Conservation (phyloP, 2,113 vertebrate species). For the Peromyscus californicus region DNA sequence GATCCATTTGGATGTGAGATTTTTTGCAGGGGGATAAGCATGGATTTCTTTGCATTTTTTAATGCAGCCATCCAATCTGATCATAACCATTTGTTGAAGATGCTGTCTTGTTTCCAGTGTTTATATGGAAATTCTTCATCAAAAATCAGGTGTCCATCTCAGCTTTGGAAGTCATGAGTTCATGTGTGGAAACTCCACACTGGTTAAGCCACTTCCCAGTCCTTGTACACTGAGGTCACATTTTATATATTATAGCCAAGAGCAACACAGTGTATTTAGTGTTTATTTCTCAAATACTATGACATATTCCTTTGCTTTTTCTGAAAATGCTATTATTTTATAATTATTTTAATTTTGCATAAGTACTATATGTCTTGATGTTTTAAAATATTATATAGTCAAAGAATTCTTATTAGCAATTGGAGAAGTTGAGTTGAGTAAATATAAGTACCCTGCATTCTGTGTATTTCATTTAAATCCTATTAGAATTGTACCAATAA, state of each 20-base stretch:
- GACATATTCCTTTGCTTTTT: conserved; percentile 36
- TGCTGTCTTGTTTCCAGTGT: too few relatives aligned
- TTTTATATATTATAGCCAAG: conserved; percentile 55
- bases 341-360: background rate
- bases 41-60: too few relatives aligned
- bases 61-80: too few relatives aligned
- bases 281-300: conserved; percentile 64
- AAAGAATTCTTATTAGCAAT: conserved; percentile 8
- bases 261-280: background rate
- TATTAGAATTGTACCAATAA: conserved; percentile 59
- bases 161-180: conserved; percentile 75
- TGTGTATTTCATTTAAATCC: conserved; percentile 50
- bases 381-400: background rate
- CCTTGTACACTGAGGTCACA: conserved; percentile 4
- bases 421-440: background rate
- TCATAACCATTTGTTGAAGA: too few relatives aligned
- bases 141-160: background rate
- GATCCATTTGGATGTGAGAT: too few relatives aligned
- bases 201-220: background rate
- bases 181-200: background rate
- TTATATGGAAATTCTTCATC: too few relatives aligned
- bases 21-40: too few relatives aligned
- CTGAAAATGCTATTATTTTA: background rate
- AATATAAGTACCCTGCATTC: background rate
- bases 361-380: background rate